Evolutionary conservation across 2,113 vertebrate genomes (phyloP).

Genomic region (Sigmodon hispidus): DNA sequence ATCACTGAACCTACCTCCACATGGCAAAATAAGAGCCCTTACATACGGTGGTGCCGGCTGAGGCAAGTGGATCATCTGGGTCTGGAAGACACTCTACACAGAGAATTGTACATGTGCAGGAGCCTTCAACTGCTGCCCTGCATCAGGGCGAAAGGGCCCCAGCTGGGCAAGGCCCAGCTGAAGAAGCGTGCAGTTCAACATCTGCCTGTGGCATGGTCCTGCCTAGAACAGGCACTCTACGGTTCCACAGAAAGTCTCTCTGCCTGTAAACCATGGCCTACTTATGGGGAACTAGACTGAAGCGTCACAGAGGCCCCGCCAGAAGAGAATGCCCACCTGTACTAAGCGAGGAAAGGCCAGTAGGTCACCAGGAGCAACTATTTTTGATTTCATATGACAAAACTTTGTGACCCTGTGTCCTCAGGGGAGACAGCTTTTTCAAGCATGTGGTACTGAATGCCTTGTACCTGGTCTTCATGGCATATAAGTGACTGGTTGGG

Average conservation of each 20-base stretch:
- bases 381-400: not conserved
- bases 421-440: not conserved
- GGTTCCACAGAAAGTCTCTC: not conserved
- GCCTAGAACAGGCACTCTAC: not conserved
- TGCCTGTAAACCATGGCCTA: not conserved
- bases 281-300: constrained; percentile 19
- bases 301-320: not conserved
- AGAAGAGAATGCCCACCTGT: not conserved
- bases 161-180: not conserved
- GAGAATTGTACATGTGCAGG: not conserved
- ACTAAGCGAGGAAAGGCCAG: constrained; percentile 40
- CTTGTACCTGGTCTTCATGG: not conserved
- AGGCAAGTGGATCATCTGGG: not conserved
- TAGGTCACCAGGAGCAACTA: constrained; percentile 22
- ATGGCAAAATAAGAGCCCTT: constrained; percentile 41
- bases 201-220: not conserved
- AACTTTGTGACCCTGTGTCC: not conserved
- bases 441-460: not conserved
- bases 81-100: not conserved
- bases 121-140: not conserved
- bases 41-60: not conserved
- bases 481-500: not conserved
- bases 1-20: constrained; percentile 34
- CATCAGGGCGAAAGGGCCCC: not conserved
- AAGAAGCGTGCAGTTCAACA: not conserved